Conservation (phyloP, 2,888 invertebrate genomes). For the Caenorhabditis sp. region DNA sequence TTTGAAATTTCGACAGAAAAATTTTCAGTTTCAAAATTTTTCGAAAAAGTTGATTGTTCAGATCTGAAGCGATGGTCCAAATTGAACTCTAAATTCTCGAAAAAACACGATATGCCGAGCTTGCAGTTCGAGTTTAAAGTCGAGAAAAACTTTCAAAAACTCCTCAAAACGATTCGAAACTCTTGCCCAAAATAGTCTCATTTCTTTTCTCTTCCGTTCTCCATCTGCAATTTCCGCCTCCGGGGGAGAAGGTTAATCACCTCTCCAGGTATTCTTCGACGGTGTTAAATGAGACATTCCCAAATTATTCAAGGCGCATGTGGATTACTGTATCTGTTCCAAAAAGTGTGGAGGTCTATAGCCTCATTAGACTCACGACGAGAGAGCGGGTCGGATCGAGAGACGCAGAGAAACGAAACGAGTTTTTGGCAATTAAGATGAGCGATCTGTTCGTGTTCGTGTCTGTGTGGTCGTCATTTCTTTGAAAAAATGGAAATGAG, state of each 20-base stretch:
- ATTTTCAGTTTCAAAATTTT: too few species aligned
- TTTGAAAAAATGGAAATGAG: constrained; percentile 35
- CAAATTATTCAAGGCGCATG: constrained; percentile 9
- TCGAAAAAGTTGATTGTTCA: too few species aligned
- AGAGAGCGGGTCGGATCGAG: constrained; percentile 3
- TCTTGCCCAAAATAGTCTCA: too few species aligned
- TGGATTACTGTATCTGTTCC: constrained; percentile 37
- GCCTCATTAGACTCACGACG: constrained; percentile 18
- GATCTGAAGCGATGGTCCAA: too few species aligned
- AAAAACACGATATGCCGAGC: too few species aligned
- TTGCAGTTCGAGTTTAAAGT: too few species aligned
- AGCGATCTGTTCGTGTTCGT: neutral
- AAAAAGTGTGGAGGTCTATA: constrained; percentile 53
- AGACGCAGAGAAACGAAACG: constrained; percentile 47
- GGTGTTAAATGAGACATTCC: constrained; percentile 48
- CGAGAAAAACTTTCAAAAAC: neutral
- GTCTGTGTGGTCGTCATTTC: constrained; percentile 13
- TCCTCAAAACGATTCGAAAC: neutral
- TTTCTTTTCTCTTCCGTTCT: constrained; percentile 32
- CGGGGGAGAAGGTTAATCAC: constrained; percentile 29
- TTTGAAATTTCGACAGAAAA: too few species aligned
- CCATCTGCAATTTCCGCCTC: constrained; percentile 6
- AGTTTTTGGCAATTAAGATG: constrained; percentile 56
- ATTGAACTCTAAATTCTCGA: too few species aligned
- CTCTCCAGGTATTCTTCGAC: neutral